These are phyloP conservation scores for Phoebastria nigripes DNA, from an alignment of 2,797 vertebrate genomes.

Conservation along the genomic window DNA sequence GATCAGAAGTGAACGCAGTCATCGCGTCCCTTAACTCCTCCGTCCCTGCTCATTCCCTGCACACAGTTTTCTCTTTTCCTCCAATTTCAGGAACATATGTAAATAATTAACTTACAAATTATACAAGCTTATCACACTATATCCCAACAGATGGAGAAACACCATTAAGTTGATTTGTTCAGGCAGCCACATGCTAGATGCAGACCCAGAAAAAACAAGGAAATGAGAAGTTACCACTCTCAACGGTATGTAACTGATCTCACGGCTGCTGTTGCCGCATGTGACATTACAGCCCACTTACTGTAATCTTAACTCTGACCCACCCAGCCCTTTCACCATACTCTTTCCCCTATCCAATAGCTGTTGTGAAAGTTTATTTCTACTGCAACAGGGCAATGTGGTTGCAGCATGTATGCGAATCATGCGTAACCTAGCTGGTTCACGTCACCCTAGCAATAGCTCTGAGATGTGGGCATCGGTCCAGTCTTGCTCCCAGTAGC, in stretches of 20 bases:
- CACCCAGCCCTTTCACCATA: not conserved
- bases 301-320: not conserved
- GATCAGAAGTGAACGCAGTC: not conserved
- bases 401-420: not conserved
- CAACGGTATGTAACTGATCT: not conserved
- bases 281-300: not conserved
- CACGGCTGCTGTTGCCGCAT: not conserved
- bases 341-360: not conserved
- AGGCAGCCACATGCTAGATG: conserved; percentile 16
- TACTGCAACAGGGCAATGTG: not conserved
- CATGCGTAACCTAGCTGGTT: rapidly evolving
- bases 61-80: not conserved
- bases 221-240: conserved; percentile 9
- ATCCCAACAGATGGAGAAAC: conserved; percentile 56
- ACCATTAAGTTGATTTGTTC: conserved; percentile 54
- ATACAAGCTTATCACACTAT: conserved; percentile 38
- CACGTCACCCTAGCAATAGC: not conserved
- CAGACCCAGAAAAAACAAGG: conserved; percentile 35
- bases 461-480: not conserved
- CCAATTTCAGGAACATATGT: conserved; percentile 55
- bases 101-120: conserved; percentile 68
- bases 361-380: not conserved
- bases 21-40: not conserved
- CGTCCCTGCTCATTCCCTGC: not conserved
- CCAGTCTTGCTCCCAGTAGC: not conserved